These are phyloP conservation scores for Agrotis segetum DNA, from an alignment of 2,888 invertebrate genomes.

Conservation along the genomic window DNA sequence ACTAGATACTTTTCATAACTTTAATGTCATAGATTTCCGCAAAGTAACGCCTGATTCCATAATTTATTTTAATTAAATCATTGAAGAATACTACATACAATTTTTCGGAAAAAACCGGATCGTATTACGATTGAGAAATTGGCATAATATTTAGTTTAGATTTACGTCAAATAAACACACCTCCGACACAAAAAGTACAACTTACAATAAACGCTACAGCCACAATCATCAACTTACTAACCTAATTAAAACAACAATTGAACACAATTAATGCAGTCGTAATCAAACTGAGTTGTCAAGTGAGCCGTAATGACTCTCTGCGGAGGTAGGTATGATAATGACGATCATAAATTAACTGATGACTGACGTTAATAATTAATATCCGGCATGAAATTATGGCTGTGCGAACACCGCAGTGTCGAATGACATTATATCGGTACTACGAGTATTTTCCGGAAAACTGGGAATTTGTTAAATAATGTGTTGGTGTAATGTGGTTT, in stretches of 20 bases:
- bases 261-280: constrained; percentile 12
- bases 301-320: constrained; percentile 16
- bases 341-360: constrained; percentile 39
- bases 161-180: too few species aligned
- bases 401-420: not conserved
- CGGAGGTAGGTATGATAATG: constrained; percentile 35
- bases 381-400: constrained; percentile 25
- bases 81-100: too few species aligned
- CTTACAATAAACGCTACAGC: not conserved
- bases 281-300: constrained; percentile 42
- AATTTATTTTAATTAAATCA: too few species aligned
- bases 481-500: not conserved
- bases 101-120: too few species aligned
- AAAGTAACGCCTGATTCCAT: too few species aligned
- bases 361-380: constrained; percentile 44
- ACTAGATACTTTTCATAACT: too few species aligned
- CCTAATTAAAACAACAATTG: constrained; percentile 27
- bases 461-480: not conserved
- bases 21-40: too few species aligned
- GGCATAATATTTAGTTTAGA: too few species aligned
- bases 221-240: constrained; percentile 12
- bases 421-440: not conserved
- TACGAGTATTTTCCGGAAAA: not conserved
- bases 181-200: not conserved
- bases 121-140: too few species aligned